These are phyloP conservation scores for Adela reaumurella DNA, from an alignment of 2,888 invertebrate genomes.

Conservation along the genomic window DNA sequence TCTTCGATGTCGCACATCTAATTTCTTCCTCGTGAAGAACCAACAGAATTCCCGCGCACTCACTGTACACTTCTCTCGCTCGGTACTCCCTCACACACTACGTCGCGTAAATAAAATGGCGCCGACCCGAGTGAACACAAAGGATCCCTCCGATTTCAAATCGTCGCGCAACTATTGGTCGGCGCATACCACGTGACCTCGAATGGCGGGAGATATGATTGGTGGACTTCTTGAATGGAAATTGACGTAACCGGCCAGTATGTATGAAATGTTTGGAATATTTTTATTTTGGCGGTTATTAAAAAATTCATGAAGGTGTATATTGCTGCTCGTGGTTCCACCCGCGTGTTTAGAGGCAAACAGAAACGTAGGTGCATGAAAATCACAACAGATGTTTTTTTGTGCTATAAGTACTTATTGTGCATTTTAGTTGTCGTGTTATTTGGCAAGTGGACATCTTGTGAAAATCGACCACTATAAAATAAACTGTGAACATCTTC, in stretches of 20 bases:
- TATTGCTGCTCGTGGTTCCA: no score
- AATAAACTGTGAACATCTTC: no score
- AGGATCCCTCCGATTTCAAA: conserved; percentile 46
- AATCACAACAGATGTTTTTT: no score
- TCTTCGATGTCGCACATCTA: conserved; percentile 69
- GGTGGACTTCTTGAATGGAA: conserved; percentile 21
- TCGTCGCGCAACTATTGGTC: conserved; percentile 47
- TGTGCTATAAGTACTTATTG: no score
- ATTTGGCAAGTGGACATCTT: no score
- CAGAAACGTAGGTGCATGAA: no score
- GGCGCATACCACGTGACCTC: conserved; percentile 48
- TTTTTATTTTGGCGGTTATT: no score
- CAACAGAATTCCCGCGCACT: conserved; percentile 26
- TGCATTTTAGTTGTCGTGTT: no score
- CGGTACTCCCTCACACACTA: neutral
- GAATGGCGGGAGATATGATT: conserved; percentile 28
- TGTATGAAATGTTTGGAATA: no score
- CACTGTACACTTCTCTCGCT: conserved; percentile 43
- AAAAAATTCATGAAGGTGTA: no score
- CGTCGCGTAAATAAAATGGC: conserved; percentile 1
- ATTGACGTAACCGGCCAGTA: conserved; percentile 31
- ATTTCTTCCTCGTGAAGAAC: conserved; percentile 48
- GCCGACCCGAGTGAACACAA: conserved; percentile 32
- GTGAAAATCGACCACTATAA: no score
- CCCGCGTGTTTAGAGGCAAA: no score